Evolutionary conservation across 2,113 vertebrate species (phyloP).

Genomic region (Oenanthe melanoleuca): DNA sequence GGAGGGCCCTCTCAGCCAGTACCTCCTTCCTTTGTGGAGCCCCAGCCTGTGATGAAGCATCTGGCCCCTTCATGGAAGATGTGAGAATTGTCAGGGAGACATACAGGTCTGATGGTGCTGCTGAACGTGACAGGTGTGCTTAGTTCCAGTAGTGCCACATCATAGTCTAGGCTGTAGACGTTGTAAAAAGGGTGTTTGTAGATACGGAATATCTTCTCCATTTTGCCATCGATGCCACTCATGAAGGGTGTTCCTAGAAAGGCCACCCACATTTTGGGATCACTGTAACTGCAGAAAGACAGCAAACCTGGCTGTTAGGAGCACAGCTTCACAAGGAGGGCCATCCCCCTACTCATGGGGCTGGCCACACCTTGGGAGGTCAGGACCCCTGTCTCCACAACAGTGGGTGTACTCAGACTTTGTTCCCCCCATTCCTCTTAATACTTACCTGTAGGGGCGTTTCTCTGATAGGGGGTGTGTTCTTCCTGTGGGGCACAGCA

Average conservation of each 20-base stretch:
- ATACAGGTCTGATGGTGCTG: constrained; percentile 84
- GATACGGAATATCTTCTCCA: constrained; percentile 84
- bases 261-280: constrained; percentile 85
- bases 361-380: neutral
- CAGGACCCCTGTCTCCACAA: neutral
- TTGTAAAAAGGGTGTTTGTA: constrained; percentile 90
- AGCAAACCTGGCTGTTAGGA: constrained; percentile 26
- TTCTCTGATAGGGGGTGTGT: neutral
- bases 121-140: constrained; percentile 73
- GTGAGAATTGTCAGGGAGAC: constrained; percentile 85
- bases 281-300: constrained; percentile 74
- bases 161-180: constrained; percentile 86
- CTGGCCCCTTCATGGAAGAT: constrained; percentile 76
- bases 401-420: neutral
- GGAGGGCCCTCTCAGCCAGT: neutral
- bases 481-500: neutral
- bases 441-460: neutral
- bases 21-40: constrained; percentile 84
- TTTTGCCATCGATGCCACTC: constrained; percentile 77
- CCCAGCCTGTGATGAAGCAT: constrained; percentile 95
- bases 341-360: neutral
- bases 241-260: constrained; percentile 88
- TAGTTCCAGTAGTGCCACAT: constrained; percentile 89
- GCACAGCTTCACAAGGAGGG: neutral
- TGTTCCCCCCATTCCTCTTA: neutral